Conservation (phyloP, 2,888 invertebrate species). For the Xestia c-nigrum region DNA sequence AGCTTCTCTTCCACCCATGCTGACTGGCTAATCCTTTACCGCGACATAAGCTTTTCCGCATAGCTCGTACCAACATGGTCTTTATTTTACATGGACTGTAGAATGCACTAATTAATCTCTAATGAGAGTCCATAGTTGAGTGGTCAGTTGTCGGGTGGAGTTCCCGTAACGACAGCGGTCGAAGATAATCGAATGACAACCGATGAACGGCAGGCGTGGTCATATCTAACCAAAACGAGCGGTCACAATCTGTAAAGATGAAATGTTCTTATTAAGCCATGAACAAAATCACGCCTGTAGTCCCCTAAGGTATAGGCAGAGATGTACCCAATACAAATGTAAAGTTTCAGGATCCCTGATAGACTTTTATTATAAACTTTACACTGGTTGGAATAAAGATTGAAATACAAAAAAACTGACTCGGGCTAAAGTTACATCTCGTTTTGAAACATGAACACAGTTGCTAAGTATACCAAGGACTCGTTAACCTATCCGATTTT, state of each 20-base stretch:
- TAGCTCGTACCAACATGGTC: neutral
- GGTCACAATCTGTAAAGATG: neutral
- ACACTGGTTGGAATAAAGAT: neutral
- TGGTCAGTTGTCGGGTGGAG: neutral
- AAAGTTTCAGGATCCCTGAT: neutral
- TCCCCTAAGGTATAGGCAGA: neutral
- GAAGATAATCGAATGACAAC: neutral
- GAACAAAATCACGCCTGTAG: neutral
- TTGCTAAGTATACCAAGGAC: neutral
- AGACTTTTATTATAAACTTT: slow-evolving; percentile 1
- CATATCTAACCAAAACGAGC: neutral
- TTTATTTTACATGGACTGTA: neutral
- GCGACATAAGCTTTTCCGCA: neutral
- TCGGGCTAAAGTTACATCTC: neutral
- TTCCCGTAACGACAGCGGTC: neutral
- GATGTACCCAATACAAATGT: neutral
- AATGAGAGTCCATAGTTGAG: neutral
- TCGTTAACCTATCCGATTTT: slow-evolving; percentile 12
- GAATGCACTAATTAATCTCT: neutral
- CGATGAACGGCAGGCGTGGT: neutral
- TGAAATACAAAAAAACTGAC: neutral
- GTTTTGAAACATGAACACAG: slow-evolving; percentile 6
- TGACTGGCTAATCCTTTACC: slow-evolving; percentile 2
- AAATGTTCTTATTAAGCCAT: neutral
- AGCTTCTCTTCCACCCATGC: neutral